Base-by-base conservation (phyloP, 92 coral and sea anemone genomes). In the Siderastrea radians region DNA sequence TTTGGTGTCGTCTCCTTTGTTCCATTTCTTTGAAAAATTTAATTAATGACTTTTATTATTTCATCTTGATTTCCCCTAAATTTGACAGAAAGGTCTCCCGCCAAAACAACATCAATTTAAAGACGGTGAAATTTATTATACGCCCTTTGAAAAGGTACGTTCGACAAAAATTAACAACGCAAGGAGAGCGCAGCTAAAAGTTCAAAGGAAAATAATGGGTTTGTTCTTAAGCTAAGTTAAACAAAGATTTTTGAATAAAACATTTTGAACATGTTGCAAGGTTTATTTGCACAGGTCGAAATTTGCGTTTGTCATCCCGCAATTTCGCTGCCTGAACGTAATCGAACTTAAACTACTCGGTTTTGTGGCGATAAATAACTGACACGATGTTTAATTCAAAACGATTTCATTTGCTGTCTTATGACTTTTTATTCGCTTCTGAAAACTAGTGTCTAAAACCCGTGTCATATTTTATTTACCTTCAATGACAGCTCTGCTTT, bases 201-300 rank as follows among this genome's bases (percentile, higher is more conserved):
- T 7, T 45, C 46, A 72, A 72, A 13, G 9, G 54, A 49, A 14
- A 16, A 10, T 19, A 44, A 10, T 15, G 3, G 6, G 7, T 46
- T 57, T 77, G 19, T n/a, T 26, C 38, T 26, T 26, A 26, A 26
- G 38, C 38, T 49, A 5, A 72, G 13, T 26, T 44, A 75, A 75
- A 57, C 80, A 57, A 75, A 54, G 67, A 6, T 0, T 43, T 7
- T 62, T 62, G 83, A 62, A 78, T 78, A 78, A 78, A 78, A 47
- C 83, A 63, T 78, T 78, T 78, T 49, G 13, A 62, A 47, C n/a
- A 49, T 49, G 46, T n/a, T 66, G 44, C 7, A 26, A 72, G 17
- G 54, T 61, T 49, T 63, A 19, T 48, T 47, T 45, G 43, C 54
- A 2, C 2, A 49, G 43, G 45, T 11, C 14, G 46, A 48, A 65